A percentile compares a stretch with the other conserved stretches of the same genome.
phyloP scores from a whole-genome alignment of 2,797 vertebrate species.

The Anabacerthia variegaticeps region DNA sequence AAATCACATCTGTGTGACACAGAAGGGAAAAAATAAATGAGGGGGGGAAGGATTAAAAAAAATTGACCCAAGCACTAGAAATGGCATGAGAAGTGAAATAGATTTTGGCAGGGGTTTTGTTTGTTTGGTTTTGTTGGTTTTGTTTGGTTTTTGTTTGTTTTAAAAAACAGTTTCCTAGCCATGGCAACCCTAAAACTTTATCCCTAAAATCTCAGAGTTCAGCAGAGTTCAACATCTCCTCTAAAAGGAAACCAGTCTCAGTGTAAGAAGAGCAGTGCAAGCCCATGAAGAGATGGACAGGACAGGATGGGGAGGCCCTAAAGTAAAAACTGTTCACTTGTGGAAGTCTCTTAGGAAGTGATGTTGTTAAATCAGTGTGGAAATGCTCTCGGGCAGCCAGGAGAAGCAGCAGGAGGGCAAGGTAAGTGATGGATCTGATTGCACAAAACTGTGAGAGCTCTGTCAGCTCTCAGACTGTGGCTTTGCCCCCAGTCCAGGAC shows the following conservation, averaged over 20 bases:
- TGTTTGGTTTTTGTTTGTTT: background rate
- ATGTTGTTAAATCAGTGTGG: background rate
- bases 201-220: background rate
- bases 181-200: background rate
- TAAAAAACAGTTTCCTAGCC: background rate
- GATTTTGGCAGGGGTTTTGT: background rate
- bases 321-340: rapidly evolving
- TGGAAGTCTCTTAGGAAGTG: background rate
- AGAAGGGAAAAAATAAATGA: background rate
- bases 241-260: rapidly evolving
- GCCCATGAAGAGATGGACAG: background rate
- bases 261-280: rapidly evolving
- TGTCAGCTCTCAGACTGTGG: background rate
- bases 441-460: background rate
- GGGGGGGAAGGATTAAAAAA: background rate
- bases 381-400: background rate
- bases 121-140: too few species aligned
- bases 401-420: background rate
- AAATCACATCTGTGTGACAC: background rate
- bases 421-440: rapidly evolving
- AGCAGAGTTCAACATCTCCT: background rate
- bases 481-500: background rate
- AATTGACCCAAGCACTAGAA: background rate
- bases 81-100: background rate
- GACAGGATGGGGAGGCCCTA: background rate